A percentile compares a stretch with the other conserved stretches of the same genome.
Evolutionary conservation across 30 jellyfish, hydroid and myxozoan species (phyloP).

Genomic region (Cassiopea andromeda): DNA sequence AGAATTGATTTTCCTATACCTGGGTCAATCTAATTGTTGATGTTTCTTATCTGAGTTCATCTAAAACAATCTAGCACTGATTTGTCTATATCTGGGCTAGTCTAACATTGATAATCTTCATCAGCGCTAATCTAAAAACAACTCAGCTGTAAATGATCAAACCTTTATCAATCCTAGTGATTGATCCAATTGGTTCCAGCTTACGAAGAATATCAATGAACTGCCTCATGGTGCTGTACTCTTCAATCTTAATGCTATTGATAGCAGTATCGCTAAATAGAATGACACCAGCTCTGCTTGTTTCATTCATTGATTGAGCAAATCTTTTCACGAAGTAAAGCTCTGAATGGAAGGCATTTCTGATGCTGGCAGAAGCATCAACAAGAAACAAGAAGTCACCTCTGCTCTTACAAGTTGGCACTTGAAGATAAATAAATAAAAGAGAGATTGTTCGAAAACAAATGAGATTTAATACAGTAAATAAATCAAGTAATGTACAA

Average conservation of each 20-base stretch:
- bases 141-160: neutral
- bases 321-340: constrained; percentile 51
- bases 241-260: constrained; percentile 4
- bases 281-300: constrained; percentile 62
- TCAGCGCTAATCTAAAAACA: neutral
- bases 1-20: too few relatives aligned
- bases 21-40: too few relatives aligned
- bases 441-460: neutral
- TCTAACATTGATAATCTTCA: neutral
- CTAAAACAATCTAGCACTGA: too few relatives aligned
- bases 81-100: too few relatives aligned
- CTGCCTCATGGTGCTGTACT: constrained; percentile 9
- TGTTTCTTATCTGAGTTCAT: too few relatives aligned
- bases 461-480: too few relatives aligned
- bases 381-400: constrained; percentile 59
- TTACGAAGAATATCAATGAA: constrained; percentile 21
- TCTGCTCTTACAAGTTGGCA: constrained; percentile 54
- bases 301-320: constrained; percentile 17
- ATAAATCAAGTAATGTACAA: too few relatives aligned
- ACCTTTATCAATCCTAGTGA: constrained; percentile 76
- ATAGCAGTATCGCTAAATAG: constrained; percentile 45
- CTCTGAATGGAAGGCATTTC: constrained; percentile 12
- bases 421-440: constrained; percentile 13
- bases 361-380: constrained; percentile 72
- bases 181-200: constrained; percentile 47